Evolutionary conservation across 1,140 invertebrate genomes (phyloP).

Genomic region (Drosophila orena): DNA sequence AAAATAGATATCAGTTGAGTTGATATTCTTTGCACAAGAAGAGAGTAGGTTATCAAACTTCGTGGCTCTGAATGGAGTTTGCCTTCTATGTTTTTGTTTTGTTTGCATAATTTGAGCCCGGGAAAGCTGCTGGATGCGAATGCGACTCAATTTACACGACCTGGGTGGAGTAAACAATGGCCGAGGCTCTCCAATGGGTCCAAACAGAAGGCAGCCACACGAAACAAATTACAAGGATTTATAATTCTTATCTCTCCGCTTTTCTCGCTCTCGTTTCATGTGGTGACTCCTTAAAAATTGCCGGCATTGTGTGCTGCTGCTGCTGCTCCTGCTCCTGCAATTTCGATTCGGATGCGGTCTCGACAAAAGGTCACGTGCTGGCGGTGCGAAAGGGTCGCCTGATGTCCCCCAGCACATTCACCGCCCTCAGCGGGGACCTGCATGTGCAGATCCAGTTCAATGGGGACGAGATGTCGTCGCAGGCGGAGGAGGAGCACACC

Average conservation of each 20-base stretch:
- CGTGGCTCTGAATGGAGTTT: not conserved
- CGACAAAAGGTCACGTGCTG: slow-evolving; percentile 84
- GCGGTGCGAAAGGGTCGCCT: slow-evolving; percentile 84
- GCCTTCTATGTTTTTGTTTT: slow-evolving; percentile 36
- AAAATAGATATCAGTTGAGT: not conserved
- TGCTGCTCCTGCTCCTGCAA: slow-evolving; percentile 7
- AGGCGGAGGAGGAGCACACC: slow-evolving; percentile 12
- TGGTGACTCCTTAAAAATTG: slow-evolving; percentile 24
- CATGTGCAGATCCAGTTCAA: slow-evolving; percentile 86
- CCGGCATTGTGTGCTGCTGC: slow-evolving; percentile 18
- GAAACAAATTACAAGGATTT: slow-evolving; percentile 79
- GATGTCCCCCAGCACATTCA: slow-evolving; percentile 86
- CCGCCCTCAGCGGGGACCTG: slow-evolving; percentile 88
- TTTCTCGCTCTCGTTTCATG: slow-evolving; percentile 15
- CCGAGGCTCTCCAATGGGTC: slow-evolving; percentile 31
- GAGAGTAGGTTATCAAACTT: not conserved
- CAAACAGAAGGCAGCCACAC: slow-evolving; percentile 36
- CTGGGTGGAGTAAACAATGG: slow-evolving; percentile 33
- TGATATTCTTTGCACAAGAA: not conserved
- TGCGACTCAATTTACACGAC: slow-evolving; percentile 52
- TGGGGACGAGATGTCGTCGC: slow-evolving; percentile 40
- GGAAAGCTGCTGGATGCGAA: slow-evolving; percentile 32
- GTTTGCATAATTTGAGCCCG: slow-evolving; percentile 40
- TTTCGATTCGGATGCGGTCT: slow-evolving; percentile 18
- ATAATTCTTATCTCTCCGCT: slow-evolving; percentile 70